phyloP scores from a whole-genome alignment of 1,140 invertebrate species.

The Aradophagus sp. region DNA sequence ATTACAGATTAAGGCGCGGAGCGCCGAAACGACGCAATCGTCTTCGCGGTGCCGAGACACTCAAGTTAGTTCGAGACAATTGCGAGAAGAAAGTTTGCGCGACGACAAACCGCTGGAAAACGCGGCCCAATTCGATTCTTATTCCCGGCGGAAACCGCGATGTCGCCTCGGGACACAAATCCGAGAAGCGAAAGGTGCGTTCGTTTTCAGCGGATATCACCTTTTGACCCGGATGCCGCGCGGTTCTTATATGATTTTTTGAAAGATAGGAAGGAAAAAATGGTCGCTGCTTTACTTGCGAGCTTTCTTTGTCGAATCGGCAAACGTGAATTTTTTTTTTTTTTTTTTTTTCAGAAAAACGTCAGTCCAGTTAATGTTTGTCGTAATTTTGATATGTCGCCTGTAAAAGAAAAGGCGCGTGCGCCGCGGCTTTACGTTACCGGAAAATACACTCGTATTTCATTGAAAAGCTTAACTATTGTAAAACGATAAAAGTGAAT shows the following conservation, averaged over 20 bases:
- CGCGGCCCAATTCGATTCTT: constrained; percentile 41
- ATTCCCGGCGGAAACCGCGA: constrained; percentile 24
- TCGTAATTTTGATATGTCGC: constrained; percentile 63
- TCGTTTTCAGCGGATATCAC: constrained; percentile 24
- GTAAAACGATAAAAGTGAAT: constrained; percentile 43
- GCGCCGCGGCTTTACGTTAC: constrained; percentile 17
- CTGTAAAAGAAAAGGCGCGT: constrained; percentile 42
- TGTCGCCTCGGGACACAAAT: constrained; percentile 21
- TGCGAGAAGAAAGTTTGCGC: constrained; percentile 30
- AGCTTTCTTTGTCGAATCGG: too few relatives aligned
- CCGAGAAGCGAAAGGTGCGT: constrained; percentile 13
- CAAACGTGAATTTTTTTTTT: too few relatives aligned
- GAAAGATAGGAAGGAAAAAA: too few relatives aligned
- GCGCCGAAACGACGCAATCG: constrained; percentile 2
- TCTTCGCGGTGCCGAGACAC: constrained; percentile 35
- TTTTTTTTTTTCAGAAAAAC: too few relatives aligned
- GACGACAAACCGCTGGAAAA: constrained; percentile 23
- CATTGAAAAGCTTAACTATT: constrained; percentile 43
- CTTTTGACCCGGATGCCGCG: neutral
- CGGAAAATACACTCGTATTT: constrained; percentile 47
- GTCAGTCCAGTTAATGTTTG: constrained; percentile 2
- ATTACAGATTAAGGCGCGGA: constrained; percentile 32
- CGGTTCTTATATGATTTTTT: constrained; percentile 24
- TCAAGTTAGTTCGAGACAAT: constrained; percentile 36
- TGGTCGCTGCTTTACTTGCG: too few relatives aligned